phyloP scores from a whole-genome alignment of 2,888 invertebrate species.

The Drosophila differens region DNA sequence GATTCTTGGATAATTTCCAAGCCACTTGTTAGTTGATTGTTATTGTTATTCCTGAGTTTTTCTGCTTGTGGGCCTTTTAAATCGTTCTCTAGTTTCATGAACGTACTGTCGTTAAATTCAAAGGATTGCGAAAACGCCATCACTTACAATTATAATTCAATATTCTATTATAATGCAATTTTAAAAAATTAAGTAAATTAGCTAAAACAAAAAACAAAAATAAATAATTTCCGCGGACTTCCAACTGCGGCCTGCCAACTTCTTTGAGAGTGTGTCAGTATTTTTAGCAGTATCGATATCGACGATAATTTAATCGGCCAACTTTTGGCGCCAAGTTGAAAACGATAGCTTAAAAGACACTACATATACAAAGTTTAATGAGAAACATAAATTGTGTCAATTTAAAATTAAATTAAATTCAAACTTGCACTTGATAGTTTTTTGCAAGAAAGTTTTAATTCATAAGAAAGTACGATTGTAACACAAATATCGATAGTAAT shows the following conservation, averaged over 20 bases:
- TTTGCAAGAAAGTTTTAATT: not conserved
- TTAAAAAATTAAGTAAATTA: not conserved
- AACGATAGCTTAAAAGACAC: not conserved
- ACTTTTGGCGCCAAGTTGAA: not conserved
- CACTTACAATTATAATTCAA: not conserved
- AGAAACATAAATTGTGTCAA: too few relatives aligned
- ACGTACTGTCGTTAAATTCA: constrained; percentile 82
- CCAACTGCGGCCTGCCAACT: constrained; percentile 33
- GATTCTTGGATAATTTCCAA: constrained; percentile 82
- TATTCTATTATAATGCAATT: constrained; percentile 17
- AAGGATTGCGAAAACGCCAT: constrained; percentile 85
- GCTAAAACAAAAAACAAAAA: constrained; percentile 27
- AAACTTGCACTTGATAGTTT: not conserved
- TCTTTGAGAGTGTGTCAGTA: not conserved
- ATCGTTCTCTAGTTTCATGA: constrained; percentile 80
- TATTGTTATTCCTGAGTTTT: constrained; percentile 9
- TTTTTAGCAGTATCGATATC: not conserved
- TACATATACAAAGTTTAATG: not conserved
- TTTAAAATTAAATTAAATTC: not conserved
- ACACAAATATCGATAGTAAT: not conserved
- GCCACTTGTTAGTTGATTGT: constrained; percentile 21
- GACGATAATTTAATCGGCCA: not conserved
- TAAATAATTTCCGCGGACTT: constrained; percentile 30
- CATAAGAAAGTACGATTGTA: not conserved
- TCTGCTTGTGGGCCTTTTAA: constrained; percentile 55